A percentile compares a stretch with the other conserved stretches of the same genome.
Conservation (phyloP, 2,888 invertebrate species). For the Vesta saturnalis region DNA sequence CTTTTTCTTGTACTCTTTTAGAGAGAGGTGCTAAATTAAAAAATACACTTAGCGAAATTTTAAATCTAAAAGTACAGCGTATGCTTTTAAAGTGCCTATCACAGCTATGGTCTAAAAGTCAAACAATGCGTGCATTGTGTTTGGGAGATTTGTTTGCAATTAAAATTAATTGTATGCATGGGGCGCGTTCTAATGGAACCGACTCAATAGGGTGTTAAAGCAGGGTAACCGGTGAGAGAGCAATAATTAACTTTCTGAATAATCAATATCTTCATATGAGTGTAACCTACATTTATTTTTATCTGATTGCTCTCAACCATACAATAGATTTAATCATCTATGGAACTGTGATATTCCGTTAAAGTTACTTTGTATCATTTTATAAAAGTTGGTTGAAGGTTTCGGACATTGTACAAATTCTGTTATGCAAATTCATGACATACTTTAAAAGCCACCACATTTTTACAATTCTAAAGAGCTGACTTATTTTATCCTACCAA, state of each 20-base stretch:
- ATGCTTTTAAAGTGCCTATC: conserved; percentile 19
- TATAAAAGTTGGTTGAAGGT: no score
- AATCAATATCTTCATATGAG: conserved; percentile 14
- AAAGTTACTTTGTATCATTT: no score
- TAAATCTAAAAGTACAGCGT: conserved; percentile 5
- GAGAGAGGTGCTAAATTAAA: no score
- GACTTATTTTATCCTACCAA: no score
- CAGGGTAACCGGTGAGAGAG: conserved; percentile 13
- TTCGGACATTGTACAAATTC: no score
- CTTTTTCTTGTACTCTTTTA: no score
- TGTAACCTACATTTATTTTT: neutral
- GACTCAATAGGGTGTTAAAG: conserved; percentile 26
- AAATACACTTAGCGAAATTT: neutral
- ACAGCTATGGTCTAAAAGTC: conserved; percentile 28
- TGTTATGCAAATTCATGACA: no score
- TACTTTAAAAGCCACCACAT: no score
- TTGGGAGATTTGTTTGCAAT: conserved; percentile 32
- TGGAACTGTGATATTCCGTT: no score
- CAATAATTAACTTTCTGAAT: conserved; percentile 24
- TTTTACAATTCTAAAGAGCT: no score
- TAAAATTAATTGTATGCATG: conserved; percentile 37
- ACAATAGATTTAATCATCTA: no score
- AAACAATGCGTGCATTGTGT: conserved; percentile 35
- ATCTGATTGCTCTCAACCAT: no score
- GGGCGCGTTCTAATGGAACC: conserved; percentile 28